Conservation (phyloP, 2,113 vertebrate genomes). For the Malurus melanocephalus region DNA sequence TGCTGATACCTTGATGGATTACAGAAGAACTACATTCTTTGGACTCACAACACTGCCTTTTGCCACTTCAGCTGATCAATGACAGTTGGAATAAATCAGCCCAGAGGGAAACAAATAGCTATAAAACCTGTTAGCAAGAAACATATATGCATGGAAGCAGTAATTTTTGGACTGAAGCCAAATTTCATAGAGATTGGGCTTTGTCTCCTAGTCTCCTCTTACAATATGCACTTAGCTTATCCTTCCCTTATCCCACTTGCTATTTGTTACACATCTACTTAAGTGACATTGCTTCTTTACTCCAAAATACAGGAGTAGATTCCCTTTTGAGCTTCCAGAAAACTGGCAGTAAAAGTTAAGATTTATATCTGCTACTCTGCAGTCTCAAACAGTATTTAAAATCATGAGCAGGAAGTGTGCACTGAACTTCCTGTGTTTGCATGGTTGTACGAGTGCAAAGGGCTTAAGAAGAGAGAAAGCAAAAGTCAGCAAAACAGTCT, state of each 20-base stretch:
- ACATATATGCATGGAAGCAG: background rate
- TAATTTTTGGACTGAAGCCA: background rate
- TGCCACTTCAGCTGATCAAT: background rate
- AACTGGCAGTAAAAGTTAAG: background rate
- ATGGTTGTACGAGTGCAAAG: background rate
- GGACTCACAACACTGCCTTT: background rate
- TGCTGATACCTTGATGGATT: background rate
- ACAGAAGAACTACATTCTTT: background rate
- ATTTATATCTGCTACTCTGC: background rate
- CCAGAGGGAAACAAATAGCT: slow-evolving; percentile 11
- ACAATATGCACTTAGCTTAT: background rate
- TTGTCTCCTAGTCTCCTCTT: background rate
- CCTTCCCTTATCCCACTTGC: background rate
- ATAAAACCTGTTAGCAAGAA: background rate
- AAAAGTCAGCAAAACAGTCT: background rate
- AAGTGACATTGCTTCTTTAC: background rate
- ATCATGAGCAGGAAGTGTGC: background rate
- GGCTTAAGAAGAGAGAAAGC: background rate
- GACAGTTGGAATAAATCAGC: background rate
- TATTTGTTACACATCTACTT: background rate
- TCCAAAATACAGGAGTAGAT: background rate
- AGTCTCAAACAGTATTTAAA: background rate
- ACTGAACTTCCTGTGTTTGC: background rate
- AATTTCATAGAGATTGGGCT: background rate
- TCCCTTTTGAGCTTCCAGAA: background rate